These are phyloP conservation scores for Verasper variegatus DNA, from an alignment of 2,113 vertebrate genomes.

Conservation along the genomic window DNA sequence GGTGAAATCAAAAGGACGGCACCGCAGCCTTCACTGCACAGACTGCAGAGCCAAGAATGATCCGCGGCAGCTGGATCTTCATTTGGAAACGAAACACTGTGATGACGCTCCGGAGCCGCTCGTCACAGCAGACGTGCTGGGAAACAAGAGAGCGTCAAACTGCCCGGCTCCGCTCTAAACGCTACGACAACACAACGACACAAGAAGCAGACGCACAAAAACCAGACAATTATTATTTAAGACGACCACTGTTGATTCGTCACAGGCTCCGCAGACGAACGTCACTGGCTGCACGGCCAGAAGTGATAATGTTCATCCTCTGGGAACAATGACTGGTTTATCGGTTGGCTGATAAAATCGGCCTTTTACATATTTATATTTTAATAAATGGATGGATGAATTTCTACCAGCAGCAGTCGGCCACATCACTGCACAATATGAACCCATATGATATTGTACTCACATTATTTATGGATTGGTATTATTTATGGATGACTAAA, in stretches of 20 bases:
- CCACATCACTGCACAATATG: neutral
- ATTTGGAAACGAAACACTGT: no score
- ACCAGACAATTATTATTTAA: neutral
- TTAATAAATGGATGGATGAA: neutral
- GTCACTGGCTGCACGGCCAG: no score
- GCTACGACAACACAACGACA: no score
- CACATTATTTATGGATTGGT: constrained; percentile 10
- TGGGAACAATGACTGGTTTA: neutral
- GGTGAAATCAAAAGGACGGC: neutral
- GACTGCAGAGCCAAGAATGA: no score
- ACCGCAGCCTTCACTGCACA: no score
- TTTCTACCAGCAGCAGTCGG: neutral
- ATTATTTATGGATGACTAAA: constrained; percentile 15
- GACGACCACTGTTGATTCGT: no score
- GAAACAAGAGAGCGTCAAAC: no score
- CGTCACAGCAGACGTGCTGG: no score
- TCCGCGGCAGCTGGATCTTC: no score
- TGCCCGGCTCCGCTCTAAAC: no score
- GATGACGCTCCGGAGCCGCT: no score
- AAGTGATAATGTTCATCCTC: neutral
- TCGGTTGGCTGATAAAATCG: neutral
- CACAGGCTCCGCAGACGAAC: no score
- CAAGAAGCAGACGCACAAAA: neutral
- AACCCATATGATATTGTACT: neutral
- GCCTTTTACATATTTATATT: neutral